phyloP scores from a whole-genome alignment of 2,113 vertebrate species.

The Pluvialis apricaria region DNA sequence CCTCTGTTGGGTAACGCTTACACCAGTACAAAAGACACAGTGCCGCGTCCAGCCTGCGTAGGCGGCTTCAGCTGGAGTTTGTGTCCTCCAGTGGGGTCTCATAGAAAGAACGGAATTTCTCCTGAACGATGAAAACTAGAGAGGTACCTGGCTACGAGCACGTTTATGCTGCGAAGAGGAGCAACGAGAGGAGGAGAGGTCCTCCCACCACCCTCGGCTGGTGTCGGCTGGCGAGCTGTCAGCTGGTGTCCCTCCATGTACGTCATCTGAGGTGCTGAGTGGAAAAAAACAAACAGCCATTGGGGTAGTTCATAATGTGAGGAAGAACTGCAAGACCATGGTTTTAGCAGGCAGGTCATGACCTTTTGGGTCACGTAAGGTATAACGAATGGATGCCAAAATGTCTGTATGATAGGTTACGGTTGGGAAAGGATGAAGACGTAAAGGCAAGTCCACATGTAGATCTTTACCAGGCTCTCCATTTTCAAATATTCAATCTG shows the following conservation, averaged over 20 bases:
- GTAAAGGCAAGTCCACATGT: background rate
- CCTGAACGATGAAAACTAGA: background rate
- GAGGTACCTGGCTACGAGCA: background rate
- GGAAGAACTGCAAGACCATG: background rate
- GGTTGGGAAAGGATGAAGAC: background rate
- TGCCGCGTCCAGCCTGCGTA: accelerated
- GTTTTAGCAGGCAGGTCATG: background rate
- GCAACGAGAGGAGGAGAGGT: background rate
- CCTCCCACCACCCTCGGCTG: background rate
- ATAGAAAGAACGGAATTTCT: background rate
- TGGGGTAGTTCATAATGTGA: background rate
- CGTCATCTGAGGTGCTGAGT: accelerated
- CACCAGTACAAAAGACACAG: background rate
- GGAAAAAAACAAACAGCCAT: background rate
- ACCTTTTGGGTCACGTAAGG: background rate
- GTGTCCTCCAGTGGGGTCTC: background rate
- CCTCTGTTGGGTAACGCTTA: accelerated
- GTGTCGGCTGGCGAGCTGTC: background rate
- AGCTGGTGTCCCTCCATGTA: background rate
- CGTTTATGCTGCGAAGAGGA: background rate
- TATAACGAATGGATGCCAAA: background rate
- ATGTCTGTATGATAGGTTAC: background rate
- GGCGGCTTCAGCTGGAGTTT: background rate
- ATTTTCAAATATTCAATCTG: background rate
- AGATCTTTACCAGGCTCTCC: background rate